phyloP scores from a whole-genome alignment of 2,797 vertebrate species.

The Pelobates cultripes region DNA sequence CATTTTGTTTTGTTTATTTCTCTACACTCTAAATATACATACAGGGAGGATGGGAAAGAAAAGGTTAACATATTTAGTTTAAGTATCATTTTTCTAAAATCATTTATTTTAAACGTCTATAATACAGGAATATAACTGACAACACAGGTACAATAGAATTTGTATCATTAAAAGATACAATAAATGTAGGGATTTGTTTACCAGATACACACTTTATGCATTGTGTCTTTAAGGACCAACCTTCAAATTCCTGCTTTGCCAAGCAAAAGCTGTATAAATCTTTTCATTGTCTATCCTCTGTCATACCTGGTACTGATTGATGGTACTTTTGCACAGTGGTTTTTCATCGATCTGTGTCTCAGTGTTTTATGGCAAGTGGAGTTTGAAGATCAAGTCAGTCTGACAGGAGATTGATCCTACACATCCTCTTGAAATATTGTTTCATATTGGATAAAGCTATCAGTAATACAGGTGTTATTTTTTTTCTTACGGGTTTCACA shows the following conservation, averaged over 20 bases:
- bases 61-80: no score
- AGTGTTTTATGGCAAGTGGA: slow-evolving; percentile 47
- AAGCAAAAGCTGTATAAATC: slow-evolving; percentile 8
- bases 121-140: no score
- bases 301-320: slow-evolving; percentile 22
- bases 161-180: no score
- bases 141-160: no score
- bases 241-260: neutral
- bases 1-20: no score
- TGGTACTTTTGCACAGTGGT: neutral
- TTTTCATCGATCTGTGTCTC: slow-evolving; percentile 30
- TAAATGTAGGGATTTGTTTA: no score
- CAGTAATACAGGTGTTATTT: neutral
- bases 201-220: neutral
- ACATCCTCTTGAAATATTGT: slow-evolving; percentile 25
- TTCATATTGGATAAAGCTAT: slow-evolving; percentile 28
- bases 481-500: neutral
- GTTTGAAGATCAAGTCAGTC: slow-evolving; percentile 44
- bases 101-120: no score
- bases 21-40: no score
- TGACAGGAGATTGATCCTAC: slow-evolving; percentile 47
- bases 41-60: no score
- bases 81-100: no score
- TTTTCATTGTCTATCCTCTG: neutral
- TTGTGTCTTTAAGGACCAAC: neutral